Evolutionary conservation across 2,888 invertebrate species (phyloP).

Genomic region (Liposcelis brunnea): DNA sequence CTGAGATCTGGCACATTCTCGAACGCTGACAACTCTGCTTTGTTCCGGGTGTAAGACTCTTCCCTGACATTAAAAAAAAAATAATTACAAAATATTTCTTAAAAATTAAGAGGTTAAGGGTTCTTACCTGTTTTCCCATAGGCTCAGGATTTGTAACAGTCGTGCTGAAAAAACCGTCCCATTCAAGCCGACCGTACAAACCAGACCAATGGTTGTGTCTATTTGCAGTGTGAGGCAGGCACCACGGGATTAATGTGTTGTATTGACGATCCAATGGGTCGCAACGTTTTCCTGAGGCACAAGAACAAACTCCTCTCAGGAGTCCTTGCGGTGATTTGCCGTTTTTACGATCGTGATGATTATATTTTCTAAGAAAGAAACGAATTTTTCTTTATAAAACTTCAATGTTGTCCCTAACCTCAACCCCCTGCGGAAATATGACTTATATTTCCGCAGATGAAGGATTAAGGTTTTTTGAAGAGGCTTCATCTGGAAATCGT

Average conservation of each 20-base stretch:
- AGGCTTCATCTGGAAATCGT: no score
- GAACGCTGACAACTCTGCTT: slow-evolving; percentile 63
- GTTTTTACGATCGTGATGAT: slow-evolving; percentile 34
- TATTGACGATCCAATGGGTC: slow-evolving; percentile 55
- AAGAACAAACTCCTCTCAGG: slow-evolving; percentile 59
- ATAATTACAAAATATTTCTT: neutral
- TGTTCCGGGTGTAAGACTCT: slow-evolving; percentile 68
- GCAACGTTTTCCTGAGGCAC: slow-evolving; percentile 46
- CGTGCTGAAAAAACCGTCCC: slow-evolving; percentile 73
- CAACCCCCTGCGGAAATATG: no score
- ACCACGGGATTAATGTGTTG: slow-evolving; percentile 77
- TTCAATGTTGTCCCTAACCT: neutral
- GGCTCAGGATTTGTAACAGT: slow-evolving; percentile 77
- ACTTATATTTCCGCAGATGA: no score
- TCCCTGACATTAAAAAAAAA: slow-evolving; percentile 30
- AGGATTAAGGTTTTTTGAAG: no score
- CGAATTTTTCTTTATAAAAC: slow-evolving; percentile 8
- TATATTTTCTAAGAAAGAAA: slow-evolving; percentile 29
- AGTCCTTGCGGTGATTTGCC: slow-evolving; percentile 31
- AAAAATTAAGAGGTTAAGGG: neutral
- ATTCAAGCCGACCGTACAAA: slow-evolving; percentile 59
- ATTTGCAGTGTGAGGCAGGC: slow-evolving; percentile 71
- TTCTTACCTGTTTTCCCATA: slow-evolving; percentile 64
- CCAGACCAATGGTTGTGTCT: slow-evolving; percentile 77
- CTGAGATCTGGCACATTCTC: slow-evolving; percentile 75